Evolutionary conservation across 2,888 invertebrate genomes (phyloP).

Genomic region (Ferdinandea cuprea): DNA sequence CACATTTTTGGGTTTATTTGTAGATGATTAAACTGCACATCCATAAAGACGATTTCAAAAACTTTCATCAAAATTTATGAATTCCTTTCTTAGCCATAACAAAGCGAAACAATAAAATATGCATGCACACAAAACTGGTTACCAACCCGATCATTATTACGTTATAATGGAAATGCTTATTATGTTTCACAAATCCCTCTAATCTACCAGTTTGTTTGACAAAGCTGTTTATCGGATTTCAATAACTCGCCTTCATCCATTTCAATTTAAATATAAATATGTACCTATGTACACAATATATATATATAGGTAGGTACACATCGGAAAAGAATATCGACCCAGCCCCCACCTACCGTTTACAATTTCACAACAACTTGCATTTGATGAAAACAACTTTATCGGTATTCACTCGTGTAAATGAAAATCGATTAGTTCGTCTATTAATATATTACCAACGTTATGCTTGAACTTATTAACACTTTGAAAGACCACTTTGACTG

Average conservation of each 20-base stretch:
- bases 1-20: too few relatives aligned
- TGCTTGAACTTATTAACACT: conserved; percentile 37
- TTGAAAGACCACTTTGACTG: conserved; percentile 23
- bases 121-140: neutral
- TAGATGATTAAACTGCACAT: too few relatives aligned
- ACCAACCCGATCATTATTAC: neutral
- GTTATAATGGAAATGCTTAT: neutral
- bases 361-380: neutral
- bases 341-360: conserved; percentile 1
- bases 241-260: conserved; percentile 17
- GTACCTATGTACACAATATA: too few relatives aligned
- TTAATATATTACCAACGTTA: conserved; percentile 26
- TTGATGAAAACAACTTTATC: conserved; percentile 11
- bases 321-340: too few relatives aligned
- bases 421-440: conserved; percentile 26
- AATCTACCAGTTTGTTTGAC: conserved; percentile 1
- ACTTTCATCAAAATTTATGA: too few relatives aligned
- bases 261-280: conserved; percentile 33
- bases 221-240: conserved; percentile 1
- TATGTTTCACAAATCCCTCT: conserved; percentile 1
- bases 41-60: neutral
- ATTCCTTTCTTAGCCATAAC: too few relatives aligned
- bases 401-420: conserved; percentile 12
- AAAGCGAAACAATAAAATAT: neutral
- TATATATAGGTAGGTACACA: too few relatives aligned